Percentiles rank a stretch among this genome's conserved stretches.
Evolutionary conservation across 2,113 vertebrate genomes (phyloP).

Genomic region (Polypterus senegalus): DNA sequence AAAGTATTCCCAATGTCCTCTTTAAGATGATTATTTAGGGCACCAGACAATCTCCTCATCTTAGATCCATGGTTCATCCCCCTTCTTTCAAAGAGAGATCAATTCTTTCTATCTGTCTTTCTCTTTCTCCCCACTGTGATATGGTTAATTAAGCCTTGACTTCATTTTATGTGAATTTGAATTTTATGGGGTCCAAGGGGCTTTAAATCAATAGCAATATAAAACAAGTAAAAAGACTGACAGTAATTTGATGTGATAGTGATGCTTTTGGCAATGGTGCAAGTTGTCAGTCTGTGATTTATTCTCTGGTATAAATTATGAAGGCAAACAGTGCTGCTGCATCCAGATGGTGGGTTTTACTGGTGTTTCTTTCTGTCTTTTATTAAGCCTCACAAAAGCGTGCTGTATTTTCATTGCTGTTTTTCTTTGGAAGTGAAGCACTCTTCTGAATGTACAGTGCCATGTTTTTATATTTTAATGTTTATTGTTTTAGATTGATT

Average conservation of each 20-base stretch:
- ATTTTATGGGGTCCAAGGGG: background rate
- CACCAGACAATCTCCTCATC: too few species aligned
- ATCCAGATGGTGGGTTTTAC: slow-evolving; percentile 17
- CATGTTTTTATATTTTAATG: too few species aligned
- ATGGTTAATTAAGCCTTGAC: too few species aligned
- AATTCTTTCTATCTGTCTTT: too few species aligned
- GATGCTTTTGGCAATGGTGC: slow-evolving; percentile 18
- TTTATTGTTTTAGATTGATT: too few species aligned
- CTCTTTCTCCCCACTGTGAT: too few species aligned
- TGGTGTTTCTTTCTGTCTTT: slow-evolving; percentile 25
- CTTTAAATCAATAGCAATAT: slow-evolving; percentile 13
- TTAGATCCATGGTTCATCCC: too few species aligned
- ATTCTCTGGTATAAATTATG: slow-evolving; percentile 35
- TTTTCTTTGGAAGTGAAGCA: slow-evolving; percentile 8
- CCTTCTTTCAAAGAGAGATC: too few species aligned
- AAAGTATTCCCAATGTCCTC: too few species aligned
- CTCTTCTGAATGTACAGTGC: background rate
- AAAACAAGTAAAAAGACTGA: slow-evolving; percentile 13
- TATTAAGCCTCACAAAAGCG: slow-evolving; percentile 26
- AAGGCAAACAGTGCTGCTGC: slow-evolving; percentile 19
- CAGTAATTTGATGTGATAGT: slow-evolving; percentile 23
- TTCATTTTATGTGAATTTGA: too few species aligned
- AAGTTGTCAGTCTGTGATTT: slow-evolving; percentile 35
- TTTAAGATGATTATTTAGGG: too few species aligned
- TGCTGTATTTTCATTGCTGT: slow-evolving; percentile 11